Evolutionary conservation across 1,140 invertebrate genomes (phyloP).

Genomic region (Whitmania pigra): DNA sequence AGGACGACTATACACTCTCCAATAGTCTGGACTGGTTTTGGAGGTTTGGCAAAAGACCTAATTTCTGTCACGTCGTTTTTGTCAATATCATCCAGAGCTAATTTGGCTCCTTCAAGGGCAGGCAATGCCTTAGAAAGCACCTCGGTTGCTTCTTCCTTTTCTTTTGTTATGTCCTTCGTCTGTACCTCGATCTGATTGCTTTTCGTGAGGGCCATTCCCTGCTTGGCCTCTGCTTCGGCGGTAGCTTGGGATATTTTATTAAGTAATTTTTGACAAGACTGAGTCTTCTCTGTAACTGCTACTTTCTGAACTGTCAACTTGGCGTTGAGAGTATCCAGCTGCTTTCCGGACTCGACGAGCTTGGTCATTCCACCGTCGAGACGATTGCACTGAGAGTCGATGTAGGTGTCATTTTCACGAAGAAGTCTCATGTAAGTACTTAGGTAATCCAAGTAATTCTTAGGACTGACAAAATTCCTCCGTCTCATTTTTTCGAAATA

Average conservation of each 20-base stretch:
- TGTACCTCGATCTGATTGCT: constrained; percentile 65
- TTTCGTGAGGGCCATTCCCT: constrained; percentile 59
- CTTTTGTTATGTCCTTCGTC: constrained; percentile 58
- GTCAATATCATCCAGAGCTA: constrained; percentile 64
- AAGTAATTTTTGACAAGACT: constrained; percentile 58
- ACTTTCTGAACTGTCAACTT: constrained; percentile 62
- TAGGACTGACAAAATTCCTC: constrained; percentile 73
- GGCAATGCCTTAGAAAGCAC: constrained; percentile 64
- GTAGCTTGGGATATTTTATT: constrained; percentile 53
- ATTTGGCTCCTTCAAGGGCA: constrained; percentile 59
- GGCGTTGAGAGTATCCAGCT: constrained; percentile 58
- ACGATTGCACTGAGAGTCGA: constrained; percentile 53
- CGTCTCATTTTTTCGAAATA: constrained; percentile 58
- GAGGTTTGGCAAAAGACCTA: constrained; percentile 69
- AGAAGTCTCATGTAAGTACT: constrained; percentile 61
- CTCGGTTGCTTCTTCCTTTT: constrained; percentile 68
- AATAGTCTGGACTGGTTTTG: constrained; percentile 68
- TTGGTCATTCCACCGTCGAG: constrained; percentile 58
- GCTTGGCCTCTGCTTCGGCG: constrained; percentile 57
- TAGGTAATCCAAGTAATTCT: constrained; percentile 75
- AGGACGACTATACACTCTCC: constrained; percentile 76
- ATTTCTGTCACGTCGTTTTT: constrained; percentile 84
- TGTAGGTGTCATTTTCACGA: constrained; percentile 55
- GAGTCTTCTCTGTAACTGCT: constrained; percentile 60
- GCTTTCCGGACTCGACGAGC: constrained; percentile 62